Conservation (phyloP, 1,140 invertebrate genomes). For the Calephelis virginiensis region DNA sequence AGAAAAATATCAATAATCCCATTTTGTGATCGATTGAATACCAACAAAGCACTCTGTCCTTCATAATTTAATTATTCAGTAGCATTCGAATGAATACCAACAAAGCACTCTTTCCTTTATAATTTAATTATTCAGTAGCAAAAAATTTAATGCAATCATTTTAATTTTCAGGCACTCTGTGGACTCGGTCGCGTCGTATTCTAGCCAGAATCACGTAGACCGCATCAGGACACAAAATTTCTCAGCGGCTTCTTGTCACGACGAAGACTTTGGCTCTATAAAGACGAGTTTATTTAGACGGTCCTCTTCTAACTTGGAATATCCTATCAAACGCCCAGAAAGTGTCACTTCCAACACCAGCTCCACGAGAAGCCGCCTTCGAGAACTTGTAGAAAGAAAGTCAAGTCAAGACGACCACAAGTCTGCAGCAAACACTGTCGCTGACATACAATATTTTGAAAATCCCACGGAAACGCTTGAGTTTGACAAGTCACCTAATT, state of each 20-base stretch:
- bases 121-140: not conserved
- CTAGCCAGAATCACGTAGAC: slow-evolving; percentile 79
- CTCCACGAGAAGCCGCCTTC: slow-evolving; percentile 74
- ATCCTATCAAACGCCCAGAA: slow-evolving; percentile 64
- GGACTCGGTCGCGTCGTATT: slow-evolving; percentile 79
- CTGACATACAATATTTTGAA: slow-evolving; percentile 75
- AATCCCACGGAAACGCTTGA: slow-evolving; percentile 75
- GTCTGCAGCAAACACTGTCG: slow-evolving; percentile 64
- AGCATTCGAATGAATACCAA: not conserved
- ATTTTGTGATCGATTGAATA: too few relatives aligned
- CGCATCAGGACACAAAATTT: slow-evolving; percentile 75
- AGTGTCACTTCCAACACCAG: slow-evolving; percentile 70
- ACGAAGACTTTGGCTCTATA: slow-evolving; percentile 71
- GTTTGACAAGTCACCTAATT: slow-evolving; percentile 65
- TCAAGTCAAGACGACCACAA: slow-evolving; percentile 73
- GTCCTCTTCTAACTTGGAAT: slow-evolving; percentile 72
- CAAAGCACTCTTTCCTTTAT: too few relatives aligned
- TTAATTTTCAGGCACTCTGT: slow-evolving; percentile 76
- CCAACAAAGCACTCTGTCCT: too few relatives aligned
- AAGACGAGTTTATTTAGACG: slow-evolving; percentile 72
- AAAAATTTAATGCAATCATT: slow-evolving; percentile 19
- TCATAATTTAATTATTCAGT: too few relatives aligned
- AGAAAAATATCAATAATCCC: too few relatives aligned
- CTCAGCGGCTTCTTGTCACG: slow-evolving; percentile 76
- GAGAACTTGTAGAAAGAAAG: slow-evolving; percentile 76